A percentile compares a stretch with the other conserved stretches of the same genome.
Evolutionary conservation across 1,140 invertebrate species (phyloP).

Genomic region (Anastrepha obliqua): DNA sequence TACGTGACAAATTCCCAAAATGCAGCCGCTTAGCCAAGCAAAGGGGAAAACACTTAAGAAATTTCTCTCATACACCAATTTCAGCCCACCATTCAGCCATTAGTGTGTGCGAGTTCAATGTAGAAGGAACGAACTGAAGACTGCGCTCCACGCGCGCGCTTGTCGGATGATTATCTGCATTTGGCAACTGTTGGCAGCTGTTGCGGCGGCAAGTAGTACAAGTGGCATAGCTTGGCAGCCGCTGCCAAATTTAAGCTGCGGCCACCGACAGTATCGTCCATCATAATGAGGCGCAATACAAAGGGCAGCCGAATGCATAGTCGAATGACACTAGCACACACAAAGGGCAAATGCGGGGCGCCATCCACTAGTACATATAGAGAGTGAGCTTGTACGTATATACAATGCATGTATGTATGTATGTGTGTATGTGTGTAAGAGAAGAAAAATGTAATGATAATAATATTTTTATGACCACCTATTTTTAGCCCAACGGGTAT

Average conservation of each 20-base stretch:
- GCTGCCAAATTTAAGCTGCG: background rate
- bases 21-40: background rate
- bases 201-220: background rate
- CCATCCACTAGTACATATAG: background rate
- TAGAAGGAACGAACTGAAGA: background rate
- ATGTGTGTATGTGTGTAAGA: no score
- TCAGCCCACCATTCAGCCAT: background rate
- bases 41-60: constrained; percentile 46
- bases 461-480: background rate
- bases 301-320: background rate
- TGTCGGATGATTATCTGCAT: constrained; percentile 46
- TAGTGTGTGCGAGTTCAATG: background rate
- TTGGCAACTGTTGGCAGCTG: constrained; percentile 46
- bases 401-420: no score
- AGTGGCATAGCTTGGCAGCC: background rate
- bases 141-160: background rate
- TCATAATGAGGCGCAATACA: constrained; percentile 24
- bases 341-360: background rate
- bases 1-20: constrained; percentile 56
- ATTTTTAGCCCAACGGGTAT: background rate
- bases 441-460: no score
- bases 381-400: no score
- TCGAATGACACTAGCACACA: background rate
- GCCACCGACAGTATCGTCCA: background rate
- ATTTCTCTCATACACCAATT: constrained; percentile 22